A percentile compares a stretch with the other conserved stretches of the same genome.
Evolutionary conservation across 2,113 vertebrate species (phyloP).

Genomic region (Tetrao urogallus): DNA sequence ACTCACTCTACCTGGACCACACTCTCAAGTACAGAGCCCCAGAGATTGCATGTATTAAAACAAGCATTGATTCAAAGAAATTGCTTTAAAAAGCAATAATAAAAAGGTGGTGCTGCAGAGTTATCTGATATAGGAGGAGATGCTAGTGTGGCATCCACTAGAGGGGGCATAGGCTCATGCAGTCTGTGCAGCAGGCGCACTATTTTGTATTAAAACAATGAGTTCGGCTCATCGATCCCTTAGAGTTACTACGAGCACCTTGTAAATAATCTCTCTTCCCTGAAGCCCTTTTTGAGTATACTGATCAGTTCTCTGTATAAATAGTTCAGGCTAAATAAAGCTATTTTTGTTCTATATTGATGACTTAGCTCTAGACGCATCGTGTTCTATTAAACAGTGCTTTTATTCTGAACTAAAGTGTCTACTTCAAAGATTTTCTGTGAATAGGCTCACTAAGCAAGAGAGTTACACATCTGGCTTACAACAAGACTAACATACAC

Average conservation of each 20-base stretch:
- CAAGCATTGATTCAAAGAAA: not conserved
- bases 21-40: not conserved
- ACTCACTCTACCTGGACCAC: not conserved
- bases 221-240: not conserved
- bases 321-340: not conserved
- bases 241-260: accelerated
- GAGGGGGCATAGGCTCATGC: not conserved
- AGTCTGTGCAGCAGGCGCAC: not conserved
- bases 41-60: not conserved
- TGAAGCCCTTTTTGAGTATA: not conserved
- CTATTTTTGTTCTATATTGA: not conserved
- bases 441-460: not conserved
- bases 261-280: not conserved
- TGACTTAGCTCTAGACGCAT: not conserved
- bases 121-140: not conserved
- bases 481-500: not conserved
- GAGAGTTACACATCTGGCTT: not conserved
- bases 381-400: not conserved
- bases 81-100: not conserved
- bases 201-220: not conserved
- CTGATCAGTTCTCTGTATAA: not conserved
- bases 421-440: not conserved
- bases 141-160: not conserved
- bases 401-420: not conserved
- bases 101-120: not conserved